Evolutionary conservation across 1,140 invertebrate species (phyloP).

Genomic region (Pomacea maculata): DNA sequence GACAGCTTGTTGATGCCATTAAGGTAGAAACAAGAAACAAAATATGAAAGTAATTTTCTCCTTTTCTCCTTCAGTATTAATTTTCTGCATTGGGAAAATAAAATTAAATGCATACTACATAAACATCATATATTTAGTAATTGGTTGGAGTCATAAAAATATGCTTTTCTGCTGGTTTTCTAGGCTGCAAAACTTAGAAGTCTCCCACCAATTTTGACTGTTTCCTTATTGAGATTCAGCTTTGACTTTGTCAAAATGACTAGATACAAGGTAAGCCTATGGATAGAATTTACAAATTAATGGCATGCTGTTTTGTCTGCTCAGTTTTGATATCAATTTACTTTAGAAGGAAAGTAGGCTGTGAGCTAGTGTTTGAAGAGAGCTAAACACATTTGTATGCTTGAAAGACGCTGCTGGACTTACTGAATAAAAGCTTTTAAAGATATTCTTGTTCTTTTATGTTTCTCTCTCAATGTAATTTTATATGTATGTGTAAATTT

Average conservation of each 20-base stretch:
- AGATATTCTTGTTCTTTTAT: conserved; percentile 1
- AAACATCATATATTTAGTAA: background rate
- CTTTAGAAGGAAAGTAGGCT: too few species aligned
- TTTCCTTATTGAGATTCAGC: conserved; percentile 62
- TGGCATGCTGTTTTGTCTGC: background rate
- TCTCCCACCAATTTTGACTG: conserved; percentile 60
- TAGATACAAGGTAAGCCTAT: conserved; percentile 50
- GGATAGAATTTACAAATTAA: background rate
- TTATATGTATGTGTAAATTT: conserved; percentile 1
- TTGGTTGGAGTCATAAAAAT: background rate
- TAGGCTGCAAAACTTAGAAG: conserved; percentile 59
- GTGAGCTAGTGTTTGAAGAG: too few species aligned
- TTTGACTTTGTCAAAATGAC: conserved; percentile 59
- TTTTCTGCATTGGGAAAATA: too few species aligned
- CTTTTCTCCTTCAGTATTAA: background rate
- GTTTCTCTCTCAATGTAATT: background rate
- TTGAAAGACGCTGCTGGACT: too few species aligned
- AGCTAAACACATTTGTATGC: too few species aligned
- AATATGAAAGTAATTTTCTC: background rate
- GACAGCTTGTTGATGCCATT: conserved; percentile 60
- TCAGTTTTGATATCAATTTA: too few species aligned
- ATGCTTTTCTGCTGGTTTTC: conserved; percentile 17
- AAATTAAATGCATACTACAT: too few species aligned
- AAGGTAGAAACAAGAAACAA: conserved; percentile 45
- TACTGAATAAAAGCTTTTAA: background rate